phyloP scores from a whole-genome alignment of 1,140 invertebrate genomes.

The Zaprionus inermis region DNA sequence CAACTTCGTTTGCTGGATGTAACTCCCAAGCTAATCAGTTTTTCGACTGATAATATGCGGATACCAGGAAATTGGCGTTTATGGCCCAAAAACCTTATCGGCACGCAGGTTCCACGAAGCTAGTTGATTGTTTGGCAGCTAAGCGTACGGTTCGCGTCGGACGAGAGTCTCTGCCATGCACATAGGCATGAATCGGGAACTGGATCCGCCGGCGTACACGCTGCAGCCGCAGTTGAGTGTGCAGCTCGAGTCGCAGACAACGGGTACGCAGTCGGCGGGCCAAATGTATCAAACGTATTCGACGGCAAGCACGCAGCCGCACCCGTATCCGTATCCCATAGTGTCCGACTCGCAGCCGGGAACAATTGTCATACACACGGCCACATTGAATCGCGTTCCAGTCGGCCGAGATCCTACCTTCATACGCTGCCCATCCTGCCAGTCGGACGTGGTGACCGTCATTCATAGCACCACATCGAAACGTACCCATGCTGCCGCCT shows the following conservation, averaged over 20 bases:
- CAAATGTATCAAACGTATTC: conserved; percentile 47
- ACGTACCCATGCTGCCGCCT: conserved; percentile 87
- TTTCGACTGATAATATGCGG: conserved; percentile 1
- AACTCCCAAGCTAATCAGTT: background rate
- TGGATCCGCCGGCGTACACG: conserved; percentile 75
- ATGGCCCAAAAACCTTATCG: background rate
- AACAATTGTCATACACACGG: conserved; percentile 84
- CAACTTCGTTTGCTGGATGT: background rate
- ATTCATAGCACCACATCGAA: conserved; percentile 84
- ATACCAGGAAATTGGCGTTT: background rate
- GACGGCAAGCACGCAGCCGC: conserved; percentile 55
- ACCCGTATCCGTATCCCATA: conserved; percentile 49
- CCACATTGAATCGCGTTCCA: conserved; percentile 27
- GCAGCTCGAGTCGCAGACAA: conserved; percentile 1
- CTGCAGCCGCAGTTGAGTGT: conserved; percentile 74
- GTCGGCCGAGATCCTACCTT: conserved; percentile 84
- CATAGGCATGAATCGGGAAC: conserved; percentile 51
- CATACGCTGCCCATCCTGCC: conserved; percentile 86
- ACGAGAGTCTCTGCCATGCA: background rate
- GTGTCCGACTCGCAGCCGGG: background rate
- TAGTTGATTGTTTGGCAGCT: conserved; percentile 16
- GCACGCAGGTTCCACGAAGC: background rate
- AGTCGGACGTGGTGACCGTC: conserved; percentile 84
- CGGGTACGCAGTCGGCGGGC: conserved; percentile 24
- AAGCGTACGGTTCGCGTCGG: conserved; percentile 1